phyloP scores from a whole-genome alignment of 2,113 vertebrate species.

The Bos indicus region DNA sequence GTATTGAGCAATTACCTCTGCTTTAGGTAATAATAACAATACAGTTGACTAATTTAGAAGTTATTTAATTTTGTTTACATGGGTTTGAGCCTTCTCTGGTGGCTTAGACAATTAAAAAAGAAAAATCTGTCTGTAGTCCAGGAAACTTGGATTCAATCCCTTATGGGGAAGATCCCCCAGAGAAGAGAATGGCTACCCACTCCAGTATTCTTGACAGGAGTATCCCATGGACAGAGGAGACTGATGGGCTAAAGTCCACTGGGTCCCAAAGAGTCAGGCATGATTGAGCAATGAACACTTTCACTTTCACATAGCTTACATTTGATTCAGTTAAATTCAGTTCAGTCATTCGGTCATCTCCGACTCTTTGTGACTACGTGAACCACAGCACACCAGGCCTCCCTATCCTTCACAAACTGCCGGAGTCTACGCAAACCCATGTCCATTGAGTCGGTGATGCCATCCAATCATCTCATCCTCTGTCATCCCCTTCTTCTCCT shows the following conservation, averaged over 20 bases:
- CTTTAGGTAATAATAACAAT: neutral
- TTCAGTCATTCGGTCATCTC: neutral
- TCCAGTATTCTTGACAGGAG: neutral
- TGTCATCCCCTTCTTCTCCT: neutral
- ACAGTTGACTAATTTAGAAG: neutral
- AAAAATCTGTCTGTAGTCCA: neutral
- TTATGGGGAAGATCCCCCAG: neutral
- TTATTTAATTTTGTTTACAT: neutral
- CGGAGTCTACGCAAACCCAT: neutral
- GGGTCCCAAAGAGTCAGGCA: neutral
- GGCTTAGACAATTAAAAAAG: neutral
- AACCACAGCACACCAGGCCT: neutral
- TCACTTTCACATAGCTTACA: neutral
- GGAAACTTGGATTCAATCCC: neutral
- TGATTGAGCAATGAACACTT: neutral
- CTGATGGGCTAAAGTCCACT: neutral
- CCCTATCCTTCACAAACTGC: neutral
- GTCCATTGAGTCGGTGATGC: fast-evolving
- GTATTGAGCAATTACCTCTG: neutral
- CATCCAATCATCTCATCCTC: neutral
- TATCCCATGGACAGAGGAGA: neutral
- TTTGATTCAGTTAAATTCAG: neutral
- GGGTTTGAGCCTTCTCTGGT: neutral
- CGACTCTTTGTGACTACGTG: fast-evolving
- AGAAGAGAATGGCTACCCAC: neutral